Conservation (phyloP, 1,140 invertebrate species). For the Zophobas morio region DNA sequence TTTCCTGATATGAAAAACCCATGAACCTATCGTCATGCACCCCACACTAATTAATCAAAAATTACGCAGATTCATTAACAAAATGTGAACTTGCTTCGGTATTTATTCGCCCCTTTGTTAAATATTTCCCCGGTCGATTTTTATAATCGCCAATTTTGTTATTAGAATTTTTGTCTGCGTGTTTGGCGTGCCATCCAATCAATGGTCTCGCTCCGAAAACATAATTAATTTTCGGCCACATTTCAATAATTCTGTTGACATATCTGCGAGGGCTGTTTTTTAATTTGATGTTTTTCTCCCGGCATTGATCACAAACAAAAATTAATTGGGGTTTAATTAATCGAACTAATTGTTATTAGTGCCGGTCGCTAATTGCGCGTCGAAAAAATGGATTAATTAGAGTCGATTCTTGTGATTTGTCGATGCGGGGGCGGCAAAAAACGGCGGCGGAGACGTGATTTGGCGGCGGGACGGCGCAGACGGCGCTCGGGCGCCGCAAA, state of each 20-base stretch:
- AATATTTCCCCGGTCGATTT: background rate
- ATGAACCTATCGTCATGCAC: no score
- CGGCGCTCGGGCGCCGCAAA: constrained; percentile 1
- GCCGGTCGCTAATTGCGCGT: constrained; percentile 3
- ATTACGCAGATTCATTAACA: constrained; percentile 27
- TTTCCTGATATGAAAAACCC: no score
- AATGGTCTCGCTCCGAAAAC: background rate
- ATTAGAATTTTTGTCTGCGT: constrained; percentile 17
- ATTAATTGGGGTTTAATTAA: constrained; percentile 29
- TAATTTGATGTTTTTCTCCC: constrained; percentile 23
- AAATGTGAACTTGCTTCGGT: constrained; percentile 24
- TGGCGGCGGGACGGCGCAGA: background rate
- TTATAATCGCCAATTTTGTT: constrained; percentile 12
- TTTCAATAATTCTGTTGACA: constrained; percentile 40
- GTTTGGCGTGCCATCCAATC: background rate
- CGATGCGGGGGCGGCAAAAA: background rate
- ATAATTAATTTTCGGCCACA: constrained; percentile 28
- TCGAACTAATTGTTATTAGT: constrained; percentile 22
- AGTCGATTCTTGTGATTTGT: constrained; percentile 8
- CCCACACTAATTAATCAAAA: constrained; percentile 22
- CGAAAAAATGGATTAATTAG: constrained; percentile 21
- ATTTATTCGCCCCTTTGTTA: constrained; percentile 23
- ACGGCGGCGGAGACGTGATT: background rate
- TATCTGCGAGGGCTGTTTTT: constrained; percentile 23
- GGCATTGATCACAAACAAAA: constrained; percentile 7